These are phyloP conservation scores for Dysidea cf. avara DNA, from an alignment of 37 sponge, comb jelly and placozoan genomes.

Conservation along the genomic window DNA sequence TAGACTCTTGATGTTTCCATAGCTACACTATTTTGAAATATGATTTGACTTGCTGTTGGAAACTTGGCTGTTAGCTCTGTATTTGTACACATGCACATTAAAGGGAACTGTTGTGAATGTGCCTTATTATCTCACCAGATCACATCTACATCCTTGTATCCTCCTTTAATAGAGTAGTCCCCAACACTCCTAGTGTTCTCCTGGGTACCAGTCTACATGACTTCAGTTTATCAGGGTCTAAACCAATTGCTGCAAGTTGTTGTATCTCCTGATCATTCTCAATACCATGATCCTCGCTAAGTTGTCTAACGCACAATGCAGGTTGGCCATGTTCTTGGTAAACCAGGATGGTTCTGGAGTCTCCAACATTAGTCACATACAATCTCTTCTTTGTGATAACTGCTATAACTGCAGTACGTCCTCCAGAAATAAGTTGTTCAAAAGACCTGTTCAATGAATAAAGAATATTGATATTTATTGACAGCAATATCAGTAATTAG, in stretches of 20 bases:
- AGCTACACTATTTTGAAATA: no score
- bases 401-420: constrained; percentile 81
- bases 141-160: constrained; percentile 90
- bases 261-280: constrained; percentile 82
- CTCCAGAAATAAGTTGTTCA: constrained; percentile 77
- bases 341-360: constrained; percentile 78
- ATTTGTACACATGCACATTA: no score
- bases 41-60: no score
- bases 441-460: no score
- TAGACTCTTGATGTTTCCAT: no score
- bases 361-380: constrained; percentile 90
- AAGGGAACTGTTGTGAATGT: no score
- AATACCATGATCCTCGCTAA: constrained; percentile 78
- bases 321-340: constrained; percentile 13
- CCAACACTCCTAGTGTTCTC: constrained; percentile 94
- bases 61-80: no score
- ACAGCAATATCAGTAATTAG: no score
- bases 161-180: constrained; percentile 86
- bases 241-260: constrained; percentile 60
- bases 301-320: constrained; percentile 43
- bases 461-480: no score
- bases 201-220: constrained; percentile 73
- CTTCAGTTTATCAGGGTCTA: constrained; percentile 58
- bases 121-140: constrained; percentile 78
- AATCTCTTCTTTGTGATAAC: constrained; percentile 59